Conservation (phyloP, 2,888 invertebrate species). For the Opisthograptis luteolata region DNA sequence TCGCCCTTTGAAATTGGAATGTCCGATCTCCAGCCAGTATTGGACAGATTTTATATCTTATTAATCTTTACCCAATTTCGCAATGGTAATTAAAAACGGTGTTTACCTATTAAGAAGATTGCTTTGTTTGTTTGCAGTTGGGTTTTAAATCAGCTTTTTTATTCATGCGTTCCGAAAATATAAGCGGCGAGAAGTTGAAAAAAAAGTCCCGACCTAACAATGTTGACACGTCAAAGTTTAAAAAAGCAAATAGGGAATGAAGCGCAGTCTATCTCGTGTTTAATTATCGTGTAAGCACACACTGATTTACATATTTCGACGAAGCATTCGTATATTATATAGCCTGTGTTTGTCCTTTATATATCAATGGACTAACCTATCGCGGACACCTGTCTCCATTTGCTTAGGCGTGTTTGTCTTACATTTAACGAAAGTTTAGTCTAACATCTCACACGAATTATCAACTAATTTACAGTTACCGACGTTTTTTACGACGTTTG, state of each 20-base stretch:
- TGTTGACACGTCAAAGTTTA: slow-evolving; percentile 54
- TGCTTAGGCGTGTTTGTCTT: slow-evolving; percentile 80
- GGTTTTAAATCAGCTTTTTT: slow-evolving; percentile 3
- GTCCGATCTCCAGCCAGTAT: slow-evolving; percentile 27
- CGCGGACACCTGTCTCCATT: slow-evolving; percentile 80
- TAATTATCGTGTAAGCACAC: slow-evolving; percentile 74
- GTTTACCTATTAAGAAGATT: background rate
- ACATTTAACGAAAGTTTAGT: slow-evolving; percentile 80
- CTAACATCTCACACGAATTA: slow-evolving; percentile 76
- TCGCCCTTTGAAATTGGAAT: slow-evolving; percentile 48
- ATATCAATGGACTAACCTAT: slow-evolving; percentile 67
- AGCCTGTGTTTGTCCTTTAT: slow-evolving; percentile 57
- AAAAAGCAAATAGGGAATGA: slow-evolving; percentile 71
- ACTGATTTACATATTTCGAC: slow-evolving; percentile 75
- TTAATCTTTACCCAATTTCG: slow-evolving; percentile 9
- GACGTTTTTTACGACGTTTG: slow-evolving; percentile 71
- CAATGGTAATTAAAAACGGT: slow-evolving; percentile 6
- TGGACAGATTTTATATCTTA: slow-evolving; percentile 23
- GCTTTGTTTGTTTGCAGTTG: background rate
- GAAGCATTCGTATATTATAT: slow-evolving; percentile 58
- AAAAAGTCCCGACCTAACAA: slow-evolving; percentile 36
- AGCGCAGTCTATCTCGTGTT: slow-evolving; percentile 71
- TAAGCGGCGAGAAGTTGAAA: slow-evolving; percentile 16
- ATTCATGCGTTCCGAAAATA: slow-evolving; percentile 20
- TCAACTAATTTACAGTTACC: slow-evolving; percentile 72